Evolutionary conservation across 2,113 vertebrate species (phyloP).

Genomic region (Apodemus speciosus): DNA sequence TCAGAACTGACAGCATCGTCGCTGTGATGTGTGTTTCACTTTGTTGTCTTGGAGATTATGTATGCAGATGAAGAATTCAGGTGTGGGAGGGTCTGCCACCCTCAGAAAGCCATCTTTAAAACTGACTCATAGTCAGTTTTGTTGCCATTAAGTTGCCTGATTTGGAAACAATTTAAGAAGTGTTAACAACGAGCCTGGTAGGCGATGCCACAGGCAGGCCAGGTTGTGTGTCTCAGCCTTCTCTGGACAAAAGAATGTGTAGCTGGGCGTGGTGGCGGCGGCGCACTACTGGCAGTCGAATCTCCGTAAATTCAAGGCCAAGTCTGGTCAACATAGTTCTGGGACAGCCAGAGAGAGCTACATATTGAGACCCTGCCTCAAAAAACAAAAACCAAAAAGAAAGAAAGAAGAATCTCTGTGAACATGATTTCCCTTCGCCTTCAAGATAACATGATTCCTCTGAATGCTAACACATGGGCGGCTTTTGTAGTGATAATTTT

Average conservation of each 20-base stretch:
- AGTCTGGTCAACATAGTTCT: background rate
- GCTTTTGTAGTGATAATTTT: background rate
- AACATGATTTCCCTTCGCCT: background rate
- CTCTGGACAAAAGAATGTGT: background rate
- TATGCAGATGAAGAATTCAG: slow-evolving; percentile 23
- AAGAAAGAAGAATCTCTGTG: background rate
- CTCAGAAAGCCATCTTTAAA: slow-evolving; percentile 1
- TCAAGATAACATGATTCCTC: background rate
- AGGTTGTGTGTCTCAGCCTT: background rate
- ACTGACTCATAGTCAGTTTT: background rate
- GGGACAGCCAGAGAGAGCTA: background rate
- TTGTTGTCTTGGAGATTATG: background rate
- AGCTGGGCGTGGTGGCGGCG: background rate
- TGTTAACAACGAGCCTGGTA: background rate
- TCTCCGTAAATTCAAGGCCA: background rate
- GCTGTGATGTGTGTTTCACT: background rate
- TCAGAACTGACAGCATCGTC: background rate
- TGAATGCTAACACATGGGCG: background rate
- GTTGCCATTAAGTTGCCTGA: background rate
- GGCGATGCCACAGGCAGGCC: background rate
- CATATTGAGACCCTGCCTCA: background rate
- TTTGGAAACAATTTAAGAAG: slow-evolving; percentile 12
- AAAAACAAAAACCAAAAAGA: background rate
- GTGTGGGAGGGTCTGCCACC: background rate
- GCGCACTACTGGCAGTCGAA: background rate